Percentiles rank a stretch among this genome's conserved stretches.
phyloP scores from a whole-genome alignment of 2,797 vertebrate genomes.

The Anolis apletophallus region DNA sequence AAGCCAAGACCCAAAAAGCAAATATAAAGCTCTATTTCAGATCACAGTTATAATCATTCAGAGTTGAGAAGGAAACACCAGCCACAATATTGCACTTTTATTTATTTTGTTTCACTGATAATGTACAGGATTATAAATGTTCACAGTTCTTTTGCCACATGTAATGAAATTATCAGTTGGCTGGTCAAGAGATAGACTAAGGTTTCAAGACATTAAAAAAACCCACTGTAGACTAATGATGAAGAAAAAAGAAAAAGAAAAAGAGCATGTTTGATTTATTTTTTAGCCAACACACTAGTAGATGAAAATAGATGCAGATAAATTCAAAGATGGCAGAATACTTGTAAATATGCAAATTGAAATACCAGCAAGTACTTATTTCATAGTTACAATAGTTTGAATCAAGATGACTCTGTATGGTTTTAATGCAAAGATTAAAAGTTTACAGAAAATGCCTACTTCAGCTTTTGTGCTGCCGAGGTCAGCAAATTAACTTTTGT shows the following conservation, averaged over 20 bases:
- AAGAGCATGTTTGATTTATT: slow-evolving; percentile 57
- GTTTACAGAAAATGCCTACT: slow-evolving; percentile 55
- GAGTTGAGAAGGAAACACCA: slow-evolving; percentile 46
- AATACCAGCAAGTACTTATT: slow-evolving; percentile 35
- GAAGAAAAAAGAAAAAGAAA: slow-evolving; percentile 52
- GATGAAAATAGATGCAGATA: slow-evolving; percentile 39
- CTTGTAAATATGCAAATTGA: slow-evolving; percentile 4
- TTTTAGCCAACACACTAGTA: slow-evolving; percentile 47
- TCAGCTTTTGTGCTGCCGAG: slow-evolving; percentile 55
- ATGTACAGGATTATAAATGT: slow-evolving; percentile 66
- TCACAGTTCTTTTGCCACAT: slow-evolving; percentile 63
- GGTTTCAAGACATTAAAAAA: slow-evolving; percentile 51
- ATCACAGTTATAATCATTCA: slow-evolving; percentile 60
- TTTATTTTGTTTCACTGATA: slow-evolving; percentile 42
- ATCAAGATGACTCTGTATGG: slow-evolving; percentile 48
- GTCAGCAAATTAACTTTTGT: slow-evolving; percentile 67
- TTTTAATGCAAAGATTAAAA: slow-evolving; percentile 64
- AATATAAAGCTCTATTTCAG: slow-evolving; percentile 67
- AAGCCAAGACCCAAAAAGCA: slow-evolving; percentile 60
- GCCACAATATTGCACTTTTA: slow-evolving; percentile 12
- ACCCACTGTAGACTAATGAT: slow-evolving; percentile 51
- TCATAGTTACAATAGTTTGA: slow-evolving; percentile 30
- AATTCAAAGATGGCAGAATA: slow-evolving; percentile 32
- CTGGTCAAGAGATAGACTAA: slow-evolving; percentile 53
- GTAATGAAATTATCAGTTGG: slow-evolving; percentile 56